A percentile compares a stretch with the other conserved stretches of the same genome.
Conservation (phyloP, 30 jellyfish, hydroid and myxozoan genomes). For the Hydra vulgaris region DNA sequence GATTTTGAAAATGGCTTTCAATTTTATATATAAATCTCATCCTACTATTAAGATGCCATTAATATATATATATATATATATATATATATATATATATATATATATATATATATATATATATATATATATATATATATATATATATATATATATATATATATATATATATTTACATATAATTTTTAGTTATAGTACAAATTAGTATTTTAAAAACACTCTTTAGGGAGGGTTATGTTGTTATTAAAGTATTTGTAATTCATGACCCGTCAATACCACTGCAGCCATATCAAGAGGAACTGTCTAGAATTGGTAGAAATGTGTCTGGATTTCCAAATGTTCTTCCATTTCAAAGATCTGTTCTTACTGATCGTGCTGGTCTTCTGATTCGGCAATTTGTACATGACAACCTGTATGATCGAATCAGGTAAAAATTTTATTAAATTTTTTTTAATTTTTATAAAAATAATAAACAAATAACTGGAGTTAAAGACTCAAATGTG, state of each 20-base stretch:
- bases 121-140: no score
- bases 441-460: not conserved
- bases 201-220: not conserved
- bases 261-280: constrained; percentile 82
- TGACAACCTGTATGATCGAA: constrained; percentile 80
- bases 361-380: constrained; percentile 83
- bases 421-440: constrained; percentile 29
- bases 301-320: constrained; percentile 14
- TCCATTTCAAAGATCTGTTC: constrained; percentile 76
- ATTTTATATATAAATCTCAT: no score
- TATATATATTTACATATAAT: not conserved
- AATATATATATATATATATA: no score
- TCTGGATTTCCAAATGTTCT: constrained; percentile 49
- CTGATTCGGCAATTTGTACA: constrained; percentile 76
- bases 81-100: no score
- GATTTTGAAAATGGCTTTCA: no score
- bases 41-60: no score
- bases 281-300: constrained; percentile 56
- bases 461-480: not conserved
- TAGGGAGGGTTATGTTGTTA: constrained; percentile 84
- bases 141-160: no score
- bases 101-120: no score
- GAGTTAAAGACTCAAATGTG: no score
- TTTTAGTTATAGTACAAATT: not conserved
- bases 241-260: constrained; percentile 84